Evolutionary conservation across 2,113 vertebrate species (phyloP).

Genomic region (Macroglossus sobrinus): DNA sequence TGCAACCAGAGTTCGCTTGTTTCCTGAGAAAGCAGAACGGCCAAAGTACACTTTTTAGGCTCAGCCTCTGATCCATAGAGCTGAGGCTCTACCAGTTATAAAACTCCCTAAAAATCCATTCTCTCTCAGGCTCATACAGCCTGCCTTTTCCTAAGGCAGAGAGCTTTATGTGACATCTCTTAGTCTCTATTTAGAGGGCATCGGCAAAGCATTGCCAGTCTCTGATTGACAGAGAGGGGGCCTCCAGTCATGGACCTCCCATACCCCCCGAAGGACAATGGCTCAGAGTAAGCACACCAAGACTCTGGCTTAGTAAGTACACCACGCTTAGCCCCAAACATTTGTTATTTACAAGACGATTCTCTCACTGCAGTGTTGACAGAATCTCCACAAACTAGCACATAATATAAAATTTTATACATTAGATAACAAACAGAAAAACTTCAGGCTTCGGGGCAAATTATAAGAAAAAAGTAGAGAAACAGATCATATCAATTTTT

Average conservation of each 20-base stretch:
- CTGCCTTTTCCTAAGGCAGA: background rate
- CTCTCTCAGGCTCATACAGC: background rate
- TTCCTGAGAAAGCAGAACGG: background rate
- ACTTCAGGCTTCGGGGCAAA: background rate
- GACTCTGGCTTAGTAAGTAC: background rate
- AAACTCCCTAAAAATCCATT: background rate
- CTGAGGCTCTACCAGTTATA: background rate
- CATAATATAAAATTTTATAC: background rate
- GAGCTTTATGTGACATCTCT: background rate
- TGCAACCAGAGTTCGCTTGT: background rate
- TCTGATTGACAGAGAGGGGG: background rate
- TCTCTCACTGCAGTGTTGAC: background rate
- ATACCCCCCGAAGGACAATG: accelerated
- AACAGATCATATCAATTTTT: background rate
- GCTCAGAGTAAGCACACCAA: background rate
- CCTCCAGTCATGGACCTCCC: background rate
- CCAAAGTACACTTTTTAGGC: background rate
- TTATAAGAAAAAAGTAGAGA: background rate
- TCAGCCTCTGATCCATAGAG: background rate
- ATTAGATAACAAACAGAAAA: background rate
- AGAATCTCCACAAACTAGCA: background rate
- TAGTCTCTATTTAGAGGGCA: background rate
- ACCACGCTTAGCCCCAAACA: background rate
- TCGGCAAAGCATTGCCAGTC: background rate
- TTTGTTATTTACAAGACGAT: background rate